Conservation (phyloP, 1,140 invertebrate species). For the Xylocopa sonorina region DNA sequence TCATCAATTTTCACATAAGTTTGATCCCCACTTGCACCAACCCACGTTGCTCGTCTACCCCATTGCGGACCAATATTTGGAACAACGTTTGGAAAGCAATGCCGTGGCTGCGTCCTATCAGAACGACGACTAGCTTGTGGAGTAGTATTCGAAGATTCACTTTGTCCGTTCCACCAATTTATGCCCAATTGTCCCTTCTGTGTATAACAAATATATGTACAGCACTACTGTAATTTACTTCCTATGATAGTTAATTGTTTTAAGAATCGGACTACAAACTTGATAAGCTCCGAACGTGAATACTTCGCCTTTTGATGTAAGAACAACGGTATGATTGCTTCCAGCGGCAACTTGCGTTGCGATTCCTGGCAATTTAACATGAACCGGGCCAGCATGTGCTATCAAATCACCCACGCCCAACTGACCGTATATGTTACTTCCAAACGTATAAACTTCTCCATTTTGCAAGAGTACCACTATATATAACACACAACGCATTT, state of each 20-base stretch:
- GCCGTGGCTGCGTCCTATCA: slow-evolving; percentile 85
- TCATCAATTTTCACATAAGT: slow-evolving; percentile 97
- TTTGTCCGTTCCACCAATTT: slow-evolving; percentile 76
- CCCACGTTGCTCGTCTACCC: slow-evolving; percentile 94
- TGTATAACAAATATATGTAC: slow-evolving; percentile 33
- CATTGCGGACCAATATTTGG: slow-evolving; percentile 89
- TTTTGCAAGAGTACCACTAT: slow-evolving; percentile 85
- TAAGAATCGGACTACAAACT: slow-evolving; percentile 79
- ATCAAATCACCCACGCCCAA: slow-evolving; percentile 93
- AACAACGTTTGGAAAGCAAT: slow-evolving; percentile 90
- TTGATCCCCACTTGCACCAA: slow-evolving; percentile 96
- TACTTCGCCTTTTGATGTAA: slow-evolving; percentile 95
- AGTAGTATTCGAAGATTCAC: slow-evolving; percentile 71
- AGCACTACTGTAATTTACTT: background rate
- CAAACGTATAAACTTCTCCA: slow-evolving; percentile 93
- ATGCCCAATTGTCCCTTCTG: slow-evolving; percentile 96
- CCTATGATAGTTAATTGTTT: background rate
- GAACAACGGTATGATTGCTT: slow-evolving; percentile 95
- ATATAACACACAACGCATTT: slow-evolving; percentile 52
- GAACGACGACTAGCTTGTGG: slow-evolving; percentile 70
- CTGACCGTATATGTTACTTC: slow-evolving; percentile 97
- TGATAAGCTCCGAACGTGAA: slow-evolving; percentile 97
- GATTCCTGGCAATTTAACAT: slow-evolving; percentile 87
- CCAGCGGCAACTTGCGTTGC: slow-evolving; percentile 93
- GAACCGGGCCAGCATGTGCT: slow-evolving; percentile 88